A percentile compares a stretch with the other conserved stretches of the same genome.
Evolutionary conservation across 1,140 invertebrate species (phyloP).

Genomic region (Zaprionus vittiger): DNA sequence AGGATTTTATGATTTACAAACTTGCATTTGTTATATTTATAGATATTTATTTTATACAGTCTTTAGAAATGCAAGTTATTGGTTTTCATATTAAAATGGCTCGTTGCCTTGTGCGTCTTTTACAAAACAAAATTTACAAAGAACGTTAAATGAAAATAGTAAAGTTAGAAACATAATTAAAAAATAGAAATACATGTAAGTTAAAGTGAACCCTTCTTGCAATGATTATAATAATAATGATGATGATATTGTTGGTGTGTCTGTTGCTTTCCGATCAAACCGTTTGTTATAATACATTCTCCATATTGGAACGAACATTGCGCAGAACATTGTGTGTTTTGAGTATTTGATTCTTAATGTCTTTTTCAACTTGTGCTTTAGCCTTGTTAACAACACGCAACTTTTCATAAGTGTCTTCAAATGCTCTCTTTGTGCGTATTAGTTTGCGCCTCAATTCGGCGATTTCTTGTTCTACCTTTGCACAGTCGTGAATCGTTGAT

Average conservation of each 20-base stretch:
- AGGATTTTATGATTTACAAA: background rate
- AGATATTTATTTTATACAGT: conserved; percentile 54
- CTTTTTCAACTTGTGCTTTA: conserved; percentile 86
- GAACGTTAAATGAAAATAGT: conserved; percentile 31
- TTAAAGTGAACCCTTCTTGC: conserved; percentile 10
- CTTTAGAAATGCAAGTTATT: conserved; percentile 62
- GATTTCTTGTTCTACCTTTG: conserved; percentile 86
- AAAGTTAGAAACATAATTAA: conserved; percentile 30
- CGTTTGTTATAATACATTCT: conserved; percentile 77
- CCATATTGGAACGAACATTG: conserved; percentile 86
- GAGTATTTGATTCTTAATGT: conserved; percentile 86
- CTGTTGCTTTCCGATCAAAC: conserved; percentile 28
- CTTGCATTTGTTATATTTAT: conserved; percentile 46
- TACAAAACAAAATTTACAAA: conserved; percentile 30
- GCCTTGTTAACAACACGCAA: conserved; percentile 86
- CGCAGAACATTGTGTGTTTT: conserved; percentile 87
- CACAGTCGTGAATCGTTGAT: conserved; percentile 64
- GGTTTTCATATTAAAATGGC: conserved; percentile 36
- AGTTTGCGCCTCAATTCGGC: conserved; percentile 85
- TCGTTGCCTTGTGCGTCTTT: conserved; percentile 27
- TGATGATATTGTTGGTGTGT: conserved; percentile 1
- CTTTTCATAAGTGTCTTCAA: conserved; percentile 86
- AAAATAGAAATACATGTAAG: conserved; percentile 24
- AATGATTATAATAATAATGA: conserved; percentile 6
- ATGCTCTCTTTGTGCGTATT: conserved; percentile 85